Conservation (phyloP, 2,797 vertebrate species). For the Sciurus carolinensis region DNA sequence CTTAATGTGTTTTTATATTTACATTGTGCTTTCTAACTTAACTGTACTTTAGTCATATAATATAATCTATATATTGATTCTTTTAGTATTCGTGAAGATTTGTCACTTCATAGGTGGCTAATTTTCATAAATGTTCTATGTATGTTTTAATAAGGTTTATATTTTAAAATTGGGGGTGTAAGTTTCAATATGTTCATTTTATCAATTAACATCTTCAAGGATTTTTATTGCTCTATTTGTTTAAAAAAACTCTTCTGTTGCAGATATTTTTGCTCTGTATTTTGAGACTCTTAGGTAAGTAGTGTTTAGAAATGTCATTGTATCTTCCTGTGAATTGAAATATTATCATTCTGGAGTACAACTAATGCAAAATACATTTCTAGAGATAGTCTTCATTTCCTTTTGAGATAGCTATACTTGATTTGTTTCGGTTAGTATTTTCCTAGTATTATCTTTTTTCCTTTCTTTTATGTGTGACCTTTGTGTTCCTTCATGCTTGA, state of each 20-base stretch:
- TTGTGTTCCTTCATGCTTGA: constrained; percentile 2
- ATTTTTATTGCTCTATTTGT: background rate
- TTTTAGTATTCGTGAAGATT: background rate
- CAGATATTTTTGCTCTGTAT: background rate
- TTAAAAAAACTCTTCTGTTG: background rate
- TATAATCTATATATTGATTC: background rate
- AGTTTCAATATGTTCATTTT: background rate
- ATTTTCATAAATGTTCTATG: constrained; percentile 45
- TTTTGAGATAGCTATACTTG: background rate
- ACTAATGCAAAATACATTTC: background rate
- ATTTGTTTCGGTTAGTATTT: constrained; percentile 4
- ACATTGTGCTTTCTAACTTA: constrained; percentile 40
- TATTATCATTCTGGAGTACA: background rate
- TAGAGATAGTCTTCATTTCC: background rate
- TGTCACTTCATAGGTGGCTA: background rate
- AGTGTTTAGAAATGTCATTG: background rate
- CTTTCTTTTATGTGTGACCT: background rate
- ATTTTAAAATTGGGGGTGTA: constrained; percentile 18
- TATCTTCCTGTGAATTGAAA: constrained; percentile 3
- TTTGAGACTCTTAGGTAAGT: background rate
- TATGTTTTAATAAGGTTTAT: background rate
- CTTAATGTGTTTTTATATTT: constrained; percentile 28
- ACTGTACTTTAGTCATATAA: background rate
- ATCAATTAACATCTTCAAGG: background rate
- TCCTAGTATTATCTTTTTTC: background rate